Conservation (phyloP, 2,888 invertebrate species). For the Xestoiulus laeticollis region DNA sequence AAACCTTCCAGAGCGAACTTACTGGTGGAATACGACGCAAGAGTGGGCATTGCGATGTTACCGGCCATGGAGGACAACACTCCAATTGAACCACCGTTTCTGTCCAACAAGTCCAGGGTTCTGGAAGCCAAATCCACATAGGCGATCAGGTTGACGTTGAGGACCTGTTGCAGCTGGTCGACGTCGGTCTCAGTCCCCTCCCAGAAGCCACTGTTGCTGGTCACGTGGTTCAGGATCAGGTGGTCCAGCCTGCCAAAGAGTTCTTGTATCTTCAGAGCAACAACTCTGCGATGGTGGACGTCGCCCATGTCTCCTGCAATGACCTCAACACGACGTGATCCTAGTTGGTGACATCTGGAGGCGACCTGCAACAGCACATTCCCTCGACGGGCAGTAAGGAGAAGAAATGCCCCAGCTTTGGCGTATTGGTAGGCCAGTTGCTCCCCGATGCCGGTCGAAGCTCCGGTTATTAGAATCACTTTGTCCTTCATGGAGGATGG, state of each 20-base stretch:
- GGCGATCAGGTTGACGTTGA: conserved; percentile 62
- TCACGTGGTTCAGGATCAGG: conserved; percentile 12
- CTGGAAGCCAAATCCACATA: conserved; percentile 62
- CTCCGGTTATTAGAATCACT: conserved; percentile 11
- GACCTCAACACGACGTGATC: background rate
- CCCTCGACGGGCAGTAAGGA: background rate
- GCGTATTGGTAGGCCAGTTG: conserved; percentile 50
- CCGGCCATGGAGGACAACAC: conserved; percentile 61
- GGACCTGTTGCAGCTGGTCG: background rate
- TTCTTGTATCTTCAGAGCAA: background rate
- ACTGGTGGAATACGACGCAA: background rate
- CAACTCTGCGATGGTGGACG: background rate
- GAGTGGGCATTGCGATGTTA: background rate
- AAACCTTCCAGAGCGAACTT: conserved; percentile 54
- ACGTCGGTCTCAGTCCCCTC: conserved; percentile 23
- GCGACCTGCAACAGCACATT: background rate
- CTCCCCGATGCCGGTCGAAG: background rate
- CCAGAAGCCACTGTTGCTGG: background rate
- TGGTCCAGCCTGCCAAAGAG: conserved; percentile 15
- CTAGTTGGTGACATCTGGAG: background rate
- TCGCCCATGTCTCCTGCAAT: conserved; percentile 31
- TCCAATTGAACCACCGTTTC: conserved; percentile 60
- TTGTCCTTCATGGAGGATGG: background rate
- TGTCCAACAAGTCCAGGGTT: conserved; percentile 60
- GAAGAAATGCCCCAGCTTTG: background rate